phyloP scores from a whole-genome alignment of 2,888 invertebrate species.

The Napeogenes inachia region DNA sequence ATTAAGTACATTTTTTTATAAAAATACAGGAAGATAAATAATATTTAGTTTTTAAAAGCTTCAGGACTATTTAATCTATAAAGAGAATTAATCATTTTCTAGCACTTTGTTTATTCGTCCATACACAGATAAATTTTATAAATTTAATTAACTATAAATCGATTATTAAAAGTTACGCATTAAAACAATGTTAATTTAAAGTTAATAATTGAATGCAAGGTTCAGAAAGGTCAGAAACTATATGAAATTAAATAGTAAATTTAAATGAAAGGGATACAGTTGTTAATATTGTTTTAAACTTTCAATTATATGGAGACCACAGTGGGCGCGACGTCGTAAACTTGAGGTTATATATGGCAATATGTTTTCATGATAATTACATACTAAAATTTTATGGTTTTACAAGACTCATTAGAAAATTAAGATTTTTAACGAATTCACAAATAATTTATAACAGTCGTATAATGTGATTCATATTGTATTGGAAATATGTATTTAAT shows the following conservation, averaged over 20 bases:
- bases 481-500: background rate
- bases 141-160: too few species aligned
- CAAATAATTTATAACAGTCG: slow-evolving; percentile 17
- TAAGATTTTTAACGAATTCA: slow-evolving; percentile 16
- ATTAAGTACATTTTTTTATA: too few species aligned
- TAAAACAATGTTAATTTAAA: background rate
- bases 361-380: slow-evolving; percentile 19
- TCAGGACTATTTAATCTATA: too few species aligned
- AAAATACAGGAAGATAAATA: too few species aligned
- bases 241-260: background rate
- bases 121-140: too few species aligned
- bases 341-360: slow-evolving; percentile 15
- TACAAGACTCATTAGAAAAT: slow-evolving; percentile 20
- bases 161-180: too few species aligned
- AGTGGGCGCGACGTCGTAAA: slow-evolving; percentile 22
- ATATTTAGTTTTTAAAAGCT: too few species aligned
- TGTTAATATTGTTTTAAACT: slow-evolving; percentile 1
- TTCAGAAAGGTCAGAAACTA: too few species aligned
- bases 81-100: too few species aligned
- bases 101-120: too few species aligned
- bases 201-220: background rate
- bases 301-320: slow-evolving; percentile 15
- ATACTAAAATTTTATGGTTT: slow-evolving; percentile 24
- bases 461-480: slow-evolving; percentile 15
- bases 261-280: background rate